Conservation (phyloP, 1,140 invertebrate species). For the Vanessa atalanta region DNA sequence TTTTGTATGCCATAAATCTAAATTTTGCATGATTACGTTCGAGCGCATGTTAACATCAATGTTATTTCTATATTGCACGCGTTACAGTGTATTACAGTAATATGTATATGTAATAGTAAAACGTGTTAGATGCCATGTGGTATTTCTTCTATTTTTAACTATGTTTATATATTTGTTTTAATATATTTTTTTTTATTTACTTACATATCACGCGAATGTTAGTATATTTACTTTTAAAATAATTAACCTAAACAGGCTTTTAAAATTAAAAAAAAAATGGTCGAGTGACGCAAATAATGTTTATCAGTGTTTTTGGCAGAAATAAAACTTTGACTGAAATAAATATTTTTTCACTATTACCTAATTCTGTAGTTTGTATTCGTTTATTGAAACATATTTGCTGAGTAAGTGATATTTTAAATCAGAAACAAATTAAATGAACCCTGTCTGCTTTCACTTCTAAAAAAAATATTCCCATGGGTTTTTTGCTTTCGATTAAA, state of each 20-base stretch:
- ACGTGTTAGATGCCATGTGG: slow-evolving; percentile 14
- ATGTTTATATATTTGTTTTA: neutral
- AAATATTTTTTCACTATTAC: too few species aligned
- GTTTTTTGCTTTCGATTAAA: slow-evolving; percentile 61
- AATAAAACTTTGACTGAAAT: too few species aligned
- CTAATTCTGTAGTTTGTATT: neutral
- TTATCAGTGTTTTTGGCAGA: too few species aligned
- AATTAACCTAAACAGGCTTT: too few species aligned
- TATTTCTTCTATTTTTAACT: neutral
- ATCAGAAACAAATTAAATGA: neutral
- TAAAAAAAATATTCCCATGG: slow-evolving; percentile 56
- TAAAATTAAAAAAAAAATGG: neutral
- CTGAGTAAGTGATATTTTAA: too few species aligned
- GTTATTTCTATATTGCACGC: slow-evolving; percentile 15
- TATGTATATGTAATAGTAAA: slow-evolving; percentile 22
- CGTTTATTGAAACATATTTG: neutral
- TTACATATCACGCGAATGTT: too few species aligned
- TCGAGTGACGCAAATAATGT: too few species aligned
- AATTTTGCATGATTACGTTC: neutral
- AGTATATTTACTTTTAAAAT: neutral
- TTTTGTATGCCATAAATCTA: neutral
- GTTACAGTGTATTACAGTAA: slow-evolving; percentile 30
- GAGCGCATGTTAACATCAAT: neutral
- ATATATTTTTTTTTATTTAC: too few species aligned
- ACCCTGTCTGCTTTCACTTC: slow-evolving; percentile 65